Evolutionary conservation across 2,888 invertebrate species (phyloP), one percentile per base, ranked within the genome.

Genomic region (Oithona nana): DNA sequence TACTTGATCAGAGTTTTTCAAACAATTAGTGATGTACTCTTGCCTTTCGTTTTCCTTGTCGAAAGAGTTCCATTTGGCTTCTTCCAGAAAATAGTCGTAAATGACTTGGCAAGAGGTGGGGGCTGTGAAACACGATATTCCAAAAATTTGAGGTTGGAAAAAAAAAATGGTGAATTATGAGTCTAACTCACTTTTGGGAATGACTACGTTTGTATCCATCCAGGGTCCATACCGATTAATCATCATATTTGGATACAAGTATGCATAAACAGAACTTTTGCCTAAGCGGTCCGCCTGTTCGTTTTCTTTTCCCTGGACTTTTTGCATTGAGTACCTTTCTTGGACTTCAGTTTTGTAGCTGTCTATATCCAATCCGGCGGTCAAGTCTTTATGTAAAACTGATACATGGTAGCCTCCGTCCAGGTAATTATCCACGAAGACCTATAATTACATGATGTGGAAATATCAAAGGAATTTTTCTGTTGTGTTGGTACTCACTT

Each of bases 351-450:
- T 56, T 26, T 22, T 56, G 56, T 56, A 56, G 4, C 24, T 8
- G 56, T 26, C 28, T 4, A 56, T 56, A n/a, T 56, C 56, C 13
- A 56, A 28, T 11, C 28, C 28, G n/a, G 24, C 3, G 3, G 56
- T 26, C 24, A 56, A 28, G 28, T 20, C 29, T 26, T 20, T 20
- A 28, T 56, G 56, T 8, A 56, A 28, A 56, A 11, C 24, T 13
- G 20, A 20, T 11, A 56, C 56, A 28, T 56, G 56, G 28, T 56
- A 56, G 28, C 56, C 56, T 22, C 56, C 56, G n/a, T 56, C 56
- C 8, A 56, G 28, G n/a, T 56, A 56, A n/a, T 56, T 56, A n/a
- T 56, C 56, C 20, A 56, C 56, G 28, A 56, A 56, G 11, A 56
- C 56, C 39, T 39, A 39, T 39, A 39, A 11, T 39, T 39, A 11